Conservation (phyloP, 1,140 invertebrate genomes). For the Bombus ignitus region DNA sequence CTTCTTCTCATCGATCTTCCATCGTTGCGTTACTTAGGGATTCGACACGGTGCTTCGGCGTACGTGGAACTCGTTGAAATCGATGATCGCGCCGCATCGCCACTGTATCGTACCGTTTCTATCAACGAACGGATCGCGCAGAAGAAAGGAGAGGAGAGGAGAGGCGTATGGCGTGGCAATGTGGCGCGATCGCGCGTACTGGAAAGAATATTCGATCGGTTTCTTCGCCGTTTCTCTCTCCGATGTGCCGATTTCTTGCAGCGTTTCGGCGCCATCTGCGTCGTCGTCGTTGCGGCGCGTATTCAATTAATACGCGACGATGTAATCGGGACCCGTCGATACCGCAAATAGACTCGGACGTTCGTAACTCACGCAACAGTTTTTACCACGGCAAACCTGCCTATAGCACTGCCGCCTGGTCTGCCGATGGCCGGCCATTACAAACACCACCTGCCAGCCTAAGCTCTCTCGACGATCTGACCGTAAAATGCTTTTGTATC, state of each 20-base stretch:
- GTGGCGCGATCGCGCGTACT: not conserved
- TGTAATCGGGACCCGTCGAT: conserved; percentile 62
- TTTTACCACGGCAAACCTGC: conserved; percentile 67
- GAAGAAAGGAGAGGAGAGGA: not conserved
- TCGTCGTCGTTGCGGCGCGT: conserved; percentile 22
- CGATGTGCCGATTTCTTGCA: conserved; percentile 47
- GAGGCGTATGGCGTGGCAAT: not conserved
- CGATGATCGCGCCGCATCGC: conserved; percentile 33
- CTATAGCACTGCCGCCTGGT: conserved; percentile 58
- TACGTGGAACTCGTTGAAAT: conserved; percentile 59
- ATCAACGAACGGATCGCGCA: not conserved
- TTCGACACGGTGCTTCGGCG: conserved; percentile 38
- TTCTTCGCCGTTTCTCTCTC: not conserved
- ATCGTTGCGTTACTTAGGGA: conserved; percentile 42
- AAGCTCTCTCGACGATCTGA: conserved; percentile 63
- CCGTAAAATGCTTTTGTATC: conserved; percentile 66
- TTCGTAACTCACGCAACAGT: conserved; percentile 70
- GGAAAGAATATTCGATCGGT: conserved; percentile 26
- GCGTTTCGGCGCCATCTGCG: conserved; percentile 40
- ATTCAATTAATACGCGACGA: conserved; percentile 75
- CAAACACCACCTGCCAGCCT: conserved; percentile 78
- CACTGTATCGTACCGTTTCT: conserved; percentile 34
- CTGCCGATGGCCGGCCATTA: conserved; percentile 77
- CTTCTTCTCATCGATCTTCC: conserved; percentile 53
- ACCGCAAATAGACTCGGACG: conserved; percentile 71